phyloP scores from a whole-genome alignment of 2,888 invertebrate species.

The Orchesellides sinensis region DNA sequence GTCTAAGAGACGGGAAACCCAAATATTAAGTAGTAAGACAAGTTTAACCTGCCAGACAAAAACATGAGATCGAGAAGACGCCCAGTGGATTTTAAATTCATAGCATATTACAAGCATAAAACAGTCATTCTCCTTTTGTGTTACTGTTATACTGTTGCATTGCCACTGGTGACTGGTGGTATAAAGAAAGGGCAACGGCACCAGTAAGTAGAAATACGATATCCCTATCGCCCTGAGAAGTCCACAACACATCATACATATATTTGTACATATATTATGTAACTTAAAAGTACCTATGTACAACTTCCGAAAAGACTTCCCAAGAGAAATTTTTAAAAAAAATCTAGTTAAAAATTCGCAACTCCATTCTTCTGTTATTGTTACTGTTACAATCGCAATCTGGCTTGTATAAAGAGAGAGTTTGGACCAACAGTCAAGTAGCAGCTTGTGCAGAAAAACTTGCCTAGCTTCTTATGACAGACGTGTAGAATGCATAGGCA shows the following conservation, averaged over 20 bases:
- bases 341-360: conserved; percentile 3
- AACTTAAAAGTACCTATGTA: too few species aligned
- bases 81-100: conserved; percentile 31
- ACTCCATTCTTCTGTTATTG: background rate
- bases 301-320: conserved; percentile 3
- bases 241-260: background rate
- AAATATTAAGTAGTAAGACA: background rate
- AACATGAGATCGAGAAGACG: background rate
- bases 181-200: background rate
- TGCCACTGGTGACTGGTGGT: background rate
- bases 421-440: background rate
- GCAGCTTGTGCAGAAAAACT: background rate
- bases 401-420: background rate
- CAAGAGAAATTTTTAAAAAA: background rate
- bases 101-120: conserved; percentile 33
- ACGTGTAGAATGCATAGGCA: background rate
- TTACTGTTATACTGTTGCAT: too few species aligned
- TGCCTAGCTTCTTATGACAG: background rate
- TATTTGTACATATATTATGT: too few species aligned
- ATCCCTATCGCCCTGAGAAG: background rate
- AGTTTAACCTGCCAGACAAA: conserved; percentile 8
- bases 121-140: background rate
- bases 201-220: background rate
- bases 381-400: background rate
- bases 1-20: background rate